Conservation (phyloP, 1,140 invertebrate genomes). For the Diorhabda sublineata region DNA sequence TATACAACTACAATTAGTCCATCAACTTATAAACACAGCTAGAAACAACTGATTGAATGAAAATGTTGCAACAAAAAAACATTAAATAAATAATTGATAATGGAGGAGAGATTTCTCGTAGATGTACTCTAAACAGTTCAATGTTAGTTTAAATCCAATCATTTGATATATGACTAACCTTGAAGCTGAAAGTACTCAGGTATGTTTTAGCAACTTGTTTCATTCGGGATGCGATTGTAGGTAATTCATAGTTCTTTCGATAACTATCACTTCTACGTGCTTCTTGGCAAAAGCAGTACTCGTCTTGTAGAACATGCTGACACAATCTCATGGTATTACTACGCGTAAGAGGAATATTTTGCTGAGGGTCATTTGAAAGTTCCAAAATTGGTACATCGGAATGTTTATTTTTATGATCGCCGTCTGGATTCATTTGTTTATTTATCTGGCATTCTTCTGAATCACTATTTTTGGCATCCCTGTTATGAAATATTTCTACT, state of each 20-base stretch:
- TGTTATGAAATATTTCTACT: conserved; percentile 53
- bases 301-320: background rate
- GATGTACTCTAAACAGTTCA: too few relatives aligned
- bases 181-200: conserved; percentile 49
- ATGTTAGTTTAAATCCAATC: too few relatives aligned
- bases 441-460: conserved; percentile 35
- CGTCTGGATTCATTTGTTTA: conserved; percentile 9
- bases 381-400: conserved; percentile 17
- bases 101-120: too few relatives aligned
- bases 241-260: conserved; percentile 49
- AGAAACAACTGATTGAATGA: too few relatives aligned
- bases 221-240: conserved; percentile 52
- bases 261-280: conserved; percentile 25
- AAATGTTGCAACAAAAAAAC: too few relatives aligned
- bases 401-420: background rate
- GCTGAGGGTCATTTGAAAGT: background rate
- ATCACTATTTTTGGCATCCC: conserved; percentile 41
- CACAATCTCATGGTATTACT: background rate
- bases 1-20: too few relatives aligned
- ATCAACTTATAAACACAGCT: too few relatives aligned
- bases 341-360: background rate
- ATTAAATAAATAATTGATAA: too few relatives aligned
- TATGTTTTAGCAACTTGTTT: conserved; percentile 50
- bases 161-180: conserved; percentile 29
- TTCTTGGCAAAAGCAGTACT: conserved; percentile 21